A percentile compares a stretch with the other conserved stretches of the same genome.
These are phyloP conservation scores for Drosophila bipectinata DNA, from an alignment of 1,140 invertebrate species.

Conservation along the genomic window DNA sequence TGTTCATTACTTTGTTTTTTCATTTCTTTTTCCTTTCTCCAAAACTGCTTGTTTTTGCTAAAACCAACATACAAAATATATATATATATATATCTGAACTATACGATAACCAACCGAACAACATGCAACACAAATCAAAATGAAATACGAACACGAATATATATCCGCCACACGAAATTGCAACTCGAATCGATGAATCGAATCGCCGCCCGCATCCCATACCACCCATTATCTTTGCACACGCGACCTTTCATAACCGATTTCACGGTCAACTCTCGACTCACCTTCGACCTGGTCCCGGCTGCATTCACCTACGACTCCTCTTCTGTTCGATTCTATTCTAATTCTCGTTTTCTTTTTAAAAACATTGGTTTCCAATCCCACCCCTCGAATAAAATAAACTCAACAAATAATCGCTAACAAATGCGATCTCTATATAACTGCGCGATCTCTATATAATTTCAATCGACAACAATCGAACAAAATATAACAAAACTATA, in stretches of 20 bases:
- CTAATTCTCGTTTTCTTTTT: slow-evolving; percentile 67
- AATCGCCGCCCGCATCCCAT: slow-evolving; percentile 25
- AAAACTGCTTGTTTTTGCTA: slow-evolving; percentile 81
- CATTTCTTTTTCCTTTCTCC: slow-evolving; percentile 81
- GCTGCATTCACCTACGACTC: slow-evolving; percentile 40
- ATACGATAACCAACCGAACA: slow-evolving; percentile 47
- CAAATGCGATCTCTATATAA: slow-evolving; percentile 33
- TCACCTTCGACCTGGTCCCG: slow-evolving; percentile 40
- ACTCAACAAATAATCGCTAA: slow-evolving; percentile 16
- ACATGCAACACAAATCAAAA: slow-evolving; percentile 63
- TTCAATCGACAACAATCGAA: slow-evolving; percentile 7
- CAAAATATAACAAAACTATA: slow-evolving; percentile 51
- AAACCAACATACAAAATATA: slow-evolving; percentile 65
- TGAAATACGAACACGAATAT: slow-evolving; percentile 27
- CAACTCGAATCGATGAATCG: slow-evolving; percentile 37
- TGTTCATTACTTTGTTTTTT: slow-evolving; percentile 82
- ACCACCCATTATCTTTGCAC: slow-evolving; percentile 33
- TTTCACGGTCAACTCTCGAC: slow-evolving; percentile 22
- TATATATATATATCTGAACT: slow-evolving; percentile 30
- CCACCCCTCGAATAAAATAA: slow-evolving; percentile 4
- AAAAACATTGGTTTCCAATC: slow-evolving; percentile 50
- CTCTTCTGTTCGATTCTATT: slow-evolving; percentile 32
- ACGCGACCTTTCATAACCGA: slow-evolving; percentile 33
- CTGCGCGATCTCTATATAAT: slow-evolving; percentile 51
- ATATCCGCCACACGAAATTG: slow-evolving; percentile 41